Evolutionary conservation across 2,888 invertebrate species (phyloP).

Genomic region (Lingula anatina): DNA sequence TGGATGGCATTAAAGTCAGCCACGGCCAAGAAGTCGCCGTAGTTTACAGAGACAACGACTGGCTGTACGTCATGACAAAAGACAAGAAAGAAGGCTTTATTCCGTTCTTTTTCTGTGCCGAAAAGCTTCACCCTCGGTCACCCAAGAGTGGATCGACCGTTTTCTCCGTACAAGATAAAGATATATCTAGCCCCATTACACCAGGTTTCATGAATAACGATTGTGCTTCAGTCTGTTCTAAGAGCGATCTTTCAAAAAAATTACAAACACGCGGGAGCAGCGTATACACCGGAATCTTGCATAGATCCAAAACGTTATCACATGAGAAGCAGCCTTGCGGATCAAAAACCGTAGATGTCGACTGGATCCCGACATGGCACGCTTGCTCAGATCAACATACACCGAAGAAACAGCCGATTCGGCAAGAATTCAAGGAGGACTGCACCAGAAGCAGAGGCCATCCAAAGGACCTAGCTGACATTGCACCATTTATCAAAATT

Average conservation of each 20-base stretch:
- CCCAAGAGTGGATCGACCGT: too few species aligned
- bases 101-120: slow-evolving; percentile 88
- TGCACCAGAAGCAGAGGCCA: background rate
- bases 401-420: background rate
- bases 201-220: background rate
- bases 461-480: background rate
- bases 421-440: background rate
- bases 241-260: too few species aligned
- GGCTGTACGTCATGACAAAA: slow-evolving; percentile 93
- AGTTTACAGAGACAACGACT: slow-evolving; percentile 90
- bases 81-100: slow-evolving; percentile 89
- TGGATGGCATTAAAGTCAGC: slow-evolving; percentile 86
- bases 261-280: too few species aligned
- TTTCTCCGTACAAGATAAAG: background rate
- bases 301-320: too few species aligned
- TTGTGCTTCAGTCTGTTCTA: too few species aligned
- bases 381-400: too few species aligned
- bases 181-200: background rate
- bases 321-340: too few species aligned
- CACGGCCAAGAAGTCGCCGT: slow-evolving; percentile 85
- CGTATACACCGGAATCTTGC: too few species aligned
- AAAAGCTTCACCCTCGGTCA: slow-evolving; percentile 39
- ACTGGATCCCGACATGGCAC: too few species aligned
- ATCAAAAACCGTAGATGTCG: too few species aligned
- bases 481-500: slow-evolving; percentile 58